Evolutionary conservation across 2,797 vertebrate genomes (phyloP), one percentile per base, ranked within the genome.

Genomic region (Crax fasciolata): DNA sequence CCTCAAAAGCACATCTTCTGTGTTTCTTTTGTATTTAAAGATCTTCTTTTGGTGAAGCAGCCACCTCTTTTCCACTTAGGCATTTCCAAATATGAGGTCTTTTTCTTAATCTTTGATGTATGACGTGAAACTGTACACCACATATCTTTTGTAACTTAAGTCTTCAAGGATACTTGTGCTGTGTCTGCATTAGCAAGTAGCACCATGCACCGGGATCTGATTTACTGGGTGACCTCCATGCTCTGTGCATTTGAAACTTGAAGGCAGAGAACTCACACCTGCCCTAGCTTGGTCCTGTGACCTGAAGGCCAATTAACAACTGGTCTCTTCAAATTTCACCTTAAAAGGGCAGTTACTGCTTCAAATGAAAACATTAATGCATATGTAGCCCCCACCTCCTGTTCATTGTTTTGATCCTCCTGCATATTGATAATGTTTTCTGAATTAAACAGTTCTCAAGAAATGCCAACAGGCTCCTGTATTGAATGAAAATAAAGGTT

Each of bases 31-130:
- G 18, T 62, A n/a, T 35, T 84, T 92, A 78, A 73, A 82, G 87
- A 71, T 62, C 30, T 12, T 51, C 55, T 71, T 59, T 78, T 92
- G 87, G 92, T 89, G 92, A 89, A 94, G 72, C 30, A 44, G 25
- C 49, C 77, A 89, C 75, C 68, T 91, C 72, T 75, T 55, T 74
- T 63, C 49, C 62, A 49, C 68, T 80, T 62, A 85, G 61, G 5
- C 62, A 68, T 94, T 96, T 95, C 54, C 75, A 87, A 35, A 87
- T 65, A 61, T 11, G 52, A 89, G 49, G 5, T 7, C 71, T 83
- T 83, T 49, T 49, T 10, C 74, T 68, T 80, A 70, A 74, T 93
- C 65, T 91, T n/a, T 35, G 30, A 21, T 39, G 11, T 67, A 17
- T 72, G 57, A 87, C 82, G 72, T 54, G 72, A 49, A 74, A 83